Conservation (phyloP, 2,888 invertebrate species). For the Coremacera marginata region DNA sequence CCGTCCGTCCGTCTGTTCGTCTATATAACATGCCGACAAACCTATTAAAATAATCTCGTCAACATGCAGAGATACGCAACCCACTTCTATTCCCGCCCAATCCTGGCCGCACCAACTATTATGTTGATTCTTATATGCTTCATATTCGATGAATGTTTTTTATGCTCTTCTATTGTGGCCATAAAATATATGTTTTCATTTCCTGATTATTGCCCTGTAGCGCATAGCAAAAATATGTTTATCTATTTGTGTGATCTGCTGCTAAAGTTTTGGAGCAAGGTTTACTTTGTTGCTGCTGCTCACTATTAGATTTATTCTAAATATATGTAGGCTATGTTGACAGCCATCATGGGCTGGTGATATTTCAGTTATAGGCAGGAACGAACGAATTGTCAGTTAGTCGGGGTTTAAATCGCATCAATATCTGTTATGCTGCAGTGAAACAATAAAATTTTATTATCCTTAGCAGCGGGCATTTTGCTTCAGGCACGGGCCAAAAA, state of each 20-base stretch:
- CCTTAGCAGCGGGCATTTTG: neutral
- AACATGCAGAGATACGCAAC: no score
- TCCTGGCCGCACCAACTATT: neutral
- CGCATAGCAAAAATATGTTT: no score
- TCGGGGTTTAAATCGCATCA: constrained; percentile 4
- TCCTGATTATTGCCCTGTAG: neutral
- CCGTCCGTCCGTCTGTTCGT: no score
- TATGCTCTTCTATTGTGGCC: neutral
- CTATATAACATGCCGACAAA: no score
- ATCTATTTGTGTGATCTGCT: neutral
- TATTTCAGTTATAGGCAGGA: no score
- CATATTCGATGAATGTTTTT: neutral
- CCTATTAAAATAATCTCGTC: no score
- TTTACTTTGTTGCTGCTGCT: neutral
- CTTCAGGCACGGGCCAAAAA: neutral
- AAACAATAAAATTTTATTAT: constrained; percentile 29
- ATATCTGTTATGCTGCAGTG: neutral
- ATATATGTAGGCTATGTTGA: no score
- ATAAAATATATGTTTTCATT: neutral
- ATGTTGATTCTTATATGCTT: neutral
- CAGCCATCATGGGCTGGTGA: no score
- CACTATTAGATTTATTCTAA: no score
- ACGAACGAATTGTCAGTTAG: no score
- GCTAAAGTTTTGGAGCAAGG: neutral
- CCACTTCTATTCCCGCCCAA: neutral